Evolutionary conservation across 2,113 vertebrate species (phyloP).

Genomic region (Pygoscelis antarcticus): DNA sequence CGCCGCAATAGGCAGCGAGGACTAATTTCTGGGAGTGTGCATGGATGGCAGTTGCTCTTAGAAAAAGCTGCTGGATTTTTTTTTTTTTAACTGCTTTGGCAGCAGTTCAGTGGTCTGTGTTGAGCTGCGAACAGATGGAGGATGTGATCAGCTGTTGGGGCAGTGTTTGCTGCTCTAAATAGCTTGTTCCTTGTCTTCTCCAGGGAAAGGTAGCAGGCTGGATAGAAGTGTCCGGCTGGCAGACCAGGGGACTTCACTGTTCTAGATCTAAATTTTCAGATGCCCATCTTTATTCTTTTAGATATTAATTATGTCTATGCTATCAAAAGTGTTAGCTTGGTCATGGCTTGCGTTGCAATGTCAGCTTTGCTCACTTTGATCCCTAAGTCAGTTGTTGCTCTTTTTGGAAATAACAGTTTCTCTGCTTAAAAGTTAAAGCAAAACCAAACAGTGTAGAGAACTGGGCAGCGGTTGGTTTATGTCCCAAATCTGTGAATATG

Average conservation of each 20-base stretch:
- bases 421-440: neutral
- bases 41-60: neutral
- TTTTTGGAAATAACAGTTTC: neutral
- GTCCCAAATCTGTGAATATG: neutral
- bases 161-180: slow-evolving; percentile 44
- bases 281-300: neutral
- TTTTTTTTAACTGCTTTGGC: slow-evolving; percentile 15
- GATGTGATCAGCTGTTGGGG: slow-evolving; percentile 58
- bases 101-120: slow-evolving; percentile 18
- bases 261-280: neutral
- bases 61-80: neutral
- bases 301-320: neutral
- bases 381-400: neutral
- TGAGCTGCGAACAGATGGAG: slow-evolving; percentile 42
- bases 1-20: accelerated
- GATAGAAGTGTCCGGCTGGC: neutral
- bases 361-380: neutral
- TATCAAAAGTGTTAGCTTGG: neutral
- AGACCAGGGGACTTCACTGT: neutral
- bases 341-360: neutral
- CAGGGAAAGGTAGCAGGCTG: neutral
- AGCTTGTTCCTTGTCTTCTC: slow-evolving; percentile 22
- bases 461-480: neutral
- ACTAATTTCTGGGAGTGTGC: neutral
- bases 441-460: neutral